Evolutionary conservation across 2,888 invertebrate species (phyloP).

Genomic region (Pegoplata infirma): DNA sequence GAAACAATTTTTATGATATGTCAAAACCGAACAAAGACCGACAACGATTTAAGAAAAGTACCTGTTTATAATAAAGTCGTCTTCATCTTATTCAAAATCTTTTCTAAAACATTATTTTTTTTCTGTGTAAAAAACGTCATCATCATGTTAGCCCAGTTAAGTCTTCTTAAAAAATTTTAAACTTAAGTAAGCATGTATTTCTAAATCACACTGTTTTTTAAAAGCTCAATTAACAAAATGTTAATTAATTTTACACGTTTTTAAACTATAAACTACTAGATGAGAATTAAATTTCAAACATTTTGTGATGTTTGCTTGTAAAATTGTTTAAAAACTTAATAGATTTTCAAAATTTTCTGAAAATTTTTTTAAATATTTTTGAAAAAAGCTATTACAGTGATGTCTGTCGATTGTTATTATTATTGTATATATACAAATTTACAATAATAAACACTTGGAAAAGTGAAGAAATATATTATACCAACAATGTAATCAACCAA

Average conservation of each 20-base stretch:
- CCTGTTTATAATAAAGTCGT: too few relatives aligned
- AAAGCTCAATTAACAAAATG: not conserved
- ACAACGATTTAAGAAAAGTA: too few relatives aligned
- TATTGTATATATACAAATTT: not conserved
- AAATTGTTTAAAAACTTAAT: not conserved
- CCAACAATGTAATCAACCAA: not conserved
- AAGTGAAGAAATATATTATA: not conserved
- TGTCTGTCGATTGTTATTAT: not conserved
- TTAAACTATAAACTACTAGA: not conserved
- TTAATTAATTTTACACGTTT: constrained; percentile 3
- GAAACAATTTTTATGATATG: too few relatives aligned
- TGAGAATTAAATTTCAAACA: not conserved
- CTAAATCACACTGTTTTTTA: not conserved
- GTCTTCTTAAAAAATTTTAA: not conserved
- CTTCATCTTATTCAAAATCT: too few relatives aligned
- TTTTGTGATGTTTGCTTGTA: not conserved
- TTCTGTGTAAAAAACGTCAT: too few relatives aligned
- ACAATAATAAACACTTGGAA: not conserved
- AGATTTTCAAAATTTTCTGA: not conserved
- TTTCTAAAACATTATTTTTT: too few relatives aligned
- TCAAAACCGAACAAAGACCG: too few relatives aligned
- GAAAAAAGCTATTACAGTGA: too few relatives aligned
- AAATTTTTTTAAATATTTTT: not conserved
- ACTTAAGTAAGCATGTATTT: not conserved
- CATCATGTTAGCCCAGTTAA: too few relatives aligned